phyloP scores from a whole-genome alignment of 1,140 invertebrate species.

The Diabrotica undecimpunctata region DNA sequence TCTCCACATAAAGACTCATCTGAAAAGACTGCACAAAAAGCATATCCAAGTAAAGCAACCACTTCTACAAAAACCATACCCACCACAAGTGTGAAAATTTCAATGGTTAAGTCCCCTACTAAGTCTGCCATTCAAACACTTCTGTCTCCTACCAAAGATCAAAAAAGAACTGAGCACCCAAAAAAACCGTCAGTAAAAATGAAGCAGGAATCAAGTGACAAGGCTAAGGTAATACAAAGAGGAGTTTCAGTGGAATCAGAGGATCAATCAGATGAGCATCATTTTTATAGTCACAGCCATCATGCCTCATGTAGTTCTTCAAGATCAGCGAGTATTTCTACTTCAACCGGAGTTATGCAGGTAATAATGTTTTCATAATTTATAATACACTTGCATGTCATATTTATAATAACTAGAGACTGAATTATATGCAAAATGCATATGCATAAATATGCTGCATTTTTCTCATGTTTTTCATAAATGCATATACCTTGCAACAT shows the following conservation, averaged over 20 bases:
- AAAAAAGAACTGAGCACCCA: constrained; percentile 3
- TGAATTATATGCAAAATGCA: too few species aligned
- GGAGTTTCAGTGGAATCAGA: constrained; percentile 46
- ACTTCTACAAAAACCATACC: not conserved
- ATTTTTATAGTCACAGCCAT: constrained; percentile 30
- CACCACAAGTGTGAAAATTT: not conserved
- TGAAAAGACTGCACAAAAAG: constrained; percentile 14
- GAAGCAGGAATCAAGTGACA: constrained; percentile 11
- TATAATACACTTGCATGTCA: not conserved
- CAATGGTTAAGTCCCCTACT: not conserved
- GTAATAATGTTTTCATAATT: constrained; percentile 23
- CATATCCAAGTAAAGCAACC: constrained; percentile 6
- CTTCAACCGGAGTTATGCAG: constrained; percentile 33
- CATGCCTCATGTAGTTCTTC: constrained; percentile 39
- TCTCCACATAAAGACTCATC: constrained; percentile 12
- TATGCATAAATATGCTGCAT: too few species aligned
- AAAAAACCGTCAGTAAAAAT: constrained; percentile 19
- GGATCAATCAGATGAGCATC: constrained; percentile 31
- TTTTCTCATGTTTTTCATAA: too few species aligned
- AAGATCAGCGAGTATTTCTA: constrained; percentile 41
- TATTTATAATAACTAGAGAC: too few species aligned
- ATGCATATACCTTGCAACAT: too few species aligned
- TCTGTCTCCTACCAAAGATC: constrained; percentile 8
- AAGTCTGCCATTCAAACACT: not conserved
- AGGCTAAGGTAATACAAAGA: constrained; percentile 27